Evolutionary conservation across 2,113 vertebrate genomes (phyloP).

Genomic region (Mustela lutreola): DNA sequence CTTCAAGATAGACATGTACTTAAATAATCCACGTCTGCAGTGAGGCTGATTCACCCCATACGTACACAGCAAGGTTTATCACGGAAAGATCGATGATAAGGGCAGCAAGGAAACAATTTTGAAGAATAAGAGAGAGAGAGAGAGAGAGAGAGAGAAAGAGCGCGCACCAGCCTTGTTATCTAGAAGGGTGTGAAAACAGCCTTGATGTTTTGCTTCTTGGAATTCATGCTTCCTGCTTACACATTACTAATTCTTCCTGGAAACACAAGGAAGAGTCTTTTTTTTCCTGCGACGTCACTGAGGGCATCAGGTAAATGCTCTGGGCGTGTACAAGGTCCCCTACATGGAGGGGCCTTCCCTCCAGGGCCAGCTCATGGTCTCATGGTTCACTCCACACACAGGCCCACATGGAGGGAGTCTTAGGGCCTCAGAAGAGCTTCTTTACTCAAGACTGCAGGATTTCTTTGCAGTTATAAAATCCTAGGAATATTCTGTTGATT

Average conservation of each 20-base stretch:
- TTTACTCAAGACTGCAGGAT: not conserved
- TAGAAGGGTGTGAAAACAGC: not conserved
- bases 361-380: not conserved
- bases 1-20: not conserved
- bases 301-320: not conserved
- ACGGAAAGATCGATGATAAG: not conserved
- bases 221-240: not conserved
- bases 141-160: not conserved
- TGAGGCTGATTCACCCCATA: not conserved
- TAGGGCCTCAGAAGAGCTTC: not conserved
- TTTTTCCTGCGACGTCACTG: not conserved
- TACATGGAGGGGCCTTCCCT: not conserved
- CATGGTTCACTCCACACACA: not conserved
- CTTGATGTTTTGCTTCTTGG: slow-evolving; percentile 32
- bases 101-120: not conserved
- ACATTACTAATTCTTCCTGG: slow-evolving; percentile 4
- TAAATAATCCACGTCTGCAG: not conserved
- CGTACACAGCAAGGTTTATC: not conserved
- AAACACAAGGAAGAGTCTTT: not conserved
- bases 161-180: not conserved
- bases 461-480: not conserved
- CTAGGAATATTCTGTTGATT: not conserved
- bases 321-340: accelerated
- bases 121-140: not conserved
- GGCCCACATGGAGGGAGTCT: accelerated